phyloP scores from a whole-genome alignment of 2,113 vertebrate genomes.

The Hippolais icterina region DNA sequence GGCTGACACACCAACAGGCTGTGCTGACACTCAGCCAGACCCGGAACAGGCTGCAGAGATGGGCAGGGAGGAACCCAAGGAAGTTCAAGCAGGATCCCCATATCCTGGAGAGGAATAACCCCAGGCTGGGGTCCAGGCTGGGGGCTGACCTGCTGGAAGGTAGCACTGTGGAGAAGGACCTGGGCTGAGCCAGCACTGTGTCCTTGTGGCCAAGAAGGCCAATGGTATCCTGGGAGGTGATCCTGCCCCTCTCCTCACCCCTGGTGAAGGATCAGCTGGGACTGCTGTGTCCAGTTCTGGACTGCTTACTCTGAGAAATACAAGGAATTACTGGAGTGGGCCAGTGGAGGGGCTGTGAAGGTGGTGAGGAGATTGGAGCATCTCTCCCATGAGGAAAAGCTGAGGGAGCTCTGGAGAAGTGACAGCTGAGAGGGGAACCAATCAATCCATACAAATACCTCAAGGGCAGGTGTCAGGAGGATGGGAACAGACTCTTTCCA shows the following conservation, averaged over 20 bases:
- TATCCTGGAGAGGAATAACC: not conserved
- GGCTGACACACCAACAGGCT: not conserved
- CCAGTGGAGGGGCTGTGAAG: not conserved
- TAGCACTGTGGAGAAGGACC: not conserved
- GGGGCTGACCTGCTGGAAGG: not conserved
- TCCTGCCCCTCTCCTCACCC: not conserved
- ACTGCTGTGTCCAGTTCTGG: not conserved
- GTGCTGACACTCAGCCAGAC: not conserved
- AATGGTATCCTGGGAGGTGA: not conserved
- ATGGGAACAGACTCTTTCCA: not conserved
- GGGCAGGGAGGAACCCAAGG: not conserved
- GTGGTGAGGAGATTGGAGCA: not conserved
- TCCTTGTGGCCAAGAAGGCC: not conserved
- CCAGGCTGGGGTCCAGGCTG: not conserved
- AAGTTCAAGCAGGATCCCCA: not conserved
- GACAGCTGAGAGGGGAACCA: not conserved
- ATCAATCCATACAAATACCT: not conserved
- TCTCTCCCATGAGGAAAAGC: not conserved
- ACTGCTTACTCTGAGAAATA: not conserved
- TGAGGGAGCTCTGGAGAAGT: not conserved
- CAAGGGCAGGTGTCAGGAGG: not conserved
- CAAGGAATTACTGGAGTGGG: not conserved
- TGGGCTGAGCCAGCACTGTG: not conserved
- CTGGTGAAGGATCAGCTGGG: not conserved
- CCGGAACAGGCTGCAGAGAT: not conserved